Evolutionary conservation across 2,888 invertebrate species (phyloP).

Genomic region (Steinernema carpocapsae): DNA sequence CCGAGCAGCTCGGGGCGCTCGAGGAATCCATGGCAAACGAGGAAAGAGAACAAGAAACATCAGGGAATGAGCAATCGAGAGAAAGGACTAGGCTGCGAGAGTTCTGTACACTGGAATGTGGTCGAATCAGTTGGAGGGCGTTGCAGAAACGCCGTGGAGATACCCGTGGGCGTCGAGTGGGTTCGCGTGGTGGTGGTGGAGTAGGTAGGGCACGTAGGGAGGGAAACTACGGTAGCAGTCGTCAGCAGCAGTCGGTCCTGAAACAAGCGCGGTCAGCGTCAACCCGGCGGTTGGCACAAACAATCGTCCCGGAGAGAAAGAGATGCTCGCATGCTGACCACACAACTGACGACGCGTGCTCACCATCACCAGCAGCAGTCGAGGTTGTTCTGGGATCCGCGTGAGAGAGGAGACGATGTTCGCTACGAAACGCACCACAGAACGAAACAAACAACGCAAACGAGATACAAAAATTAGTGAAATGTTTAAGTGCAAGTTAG

Average conservation of each 20-base stretch:
- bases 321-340: slow-evolving; percentile 27
- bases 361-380: slow-evolving; percentile 26
- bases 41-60: neutral
- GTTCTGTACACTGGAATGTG: slow-evolving; percentile 33
- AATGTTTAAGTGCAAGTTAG: neutral
- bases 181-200: neutral
- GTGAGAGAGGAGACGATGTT: neutral
- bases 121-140: slow-evolving; percentile 32
- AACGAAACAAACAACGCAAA: slow-evolving; percentile 19
- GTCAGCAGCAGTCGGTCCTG: slow-evolving; percentile 11
- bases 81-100: slow-evolving; percentile 9
- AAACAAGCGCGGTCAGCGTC: neutral
- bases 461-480: slow-evolving; percentile 21
- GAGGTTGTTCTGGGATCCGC: neutral
- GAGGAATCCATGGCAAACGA: slow-evolving; percentile 5
- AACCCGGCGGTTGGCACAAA: neutral
- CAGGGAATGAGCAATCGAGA: slow-evolving; percentile 18
- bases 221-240: neutral
- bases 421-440: slow-evolving; percentile 32
- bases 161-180: slow-evolving; percentile 15
- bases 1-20: slow-evolving; percentile 26
- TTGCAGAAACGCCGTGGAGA: neutral
- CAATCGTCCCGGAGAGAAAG: slow-evolving; percentile 15
- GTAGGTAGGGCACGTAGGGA: neutral
- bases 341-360: slow-evolving; percentile 28